Percentiles rank a stretch among this genome's conserved stretches.
These are phyloP conservation scores for Lithophane leautieri DNA, from an alignment of 2,888 invertebrate species.

Conservation along the genomic window DNA sequence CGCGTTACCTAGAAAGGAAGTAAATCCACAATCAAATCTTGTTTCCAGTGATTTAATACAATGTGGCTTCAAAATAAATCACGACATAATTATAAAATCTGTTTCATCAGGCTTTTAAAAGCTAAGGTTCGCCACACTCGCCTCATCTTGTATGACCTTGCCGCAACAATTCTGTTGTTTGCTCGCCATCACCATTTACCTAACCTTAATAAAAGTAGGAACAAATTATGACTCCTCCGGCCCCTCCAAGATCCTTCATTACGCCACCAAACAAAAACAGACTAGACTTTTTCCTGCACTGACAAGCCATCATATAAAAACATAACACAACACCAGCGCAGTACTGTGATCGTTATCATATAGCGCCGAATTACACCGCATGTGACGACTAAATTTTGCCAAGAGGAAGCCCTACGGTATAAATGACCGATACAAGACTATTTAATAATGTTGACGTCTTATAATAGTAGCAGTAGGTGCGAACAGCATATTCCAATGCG, in stretches of 20 bases:
- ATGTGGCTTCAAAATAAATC: background rate
- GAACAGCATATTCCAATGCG: conserved; percentile 9
- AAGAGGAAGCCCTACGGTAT: background rate
- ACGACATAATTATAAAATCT: background rate
- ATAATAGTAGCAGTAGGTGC: background rate
- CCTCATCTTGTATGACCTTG: background rate
- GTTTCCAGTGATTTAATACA: background rate
- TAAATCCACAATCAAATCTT: background rate
- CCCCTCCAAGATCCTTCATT: conserved; percentile 1
- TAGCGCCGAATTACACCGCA: conserved; percentile 45
- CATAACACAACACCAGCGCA: conserved; percentile 11
- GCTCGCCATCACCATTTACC: background rate
- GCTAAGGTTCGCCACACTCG: background rate
- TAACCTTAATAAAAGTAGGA: background rate
- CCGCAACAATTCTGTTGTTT: background rate
- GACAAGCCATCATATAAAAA: conserved; percentile 25
- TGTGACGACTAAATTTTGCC: conserved; percentile 14
- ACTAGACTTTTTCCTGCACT: background rate
- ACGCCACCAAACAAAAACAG: conserved; percentile 15
- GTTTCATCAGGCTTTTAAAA: background rate
- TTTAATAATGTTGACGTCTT: conserved; percentile 4
- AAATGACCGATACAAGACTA: conserved; percentile 11
- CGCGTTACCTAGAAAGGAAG: background rate
- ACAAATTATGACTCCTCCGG: background rate
- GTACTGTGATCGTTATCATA: conserved; percentile 35